phyloP scores from a whole-genome alignment of 2,113 vertebrate species.

The Corvus moneduloides region DNA sequence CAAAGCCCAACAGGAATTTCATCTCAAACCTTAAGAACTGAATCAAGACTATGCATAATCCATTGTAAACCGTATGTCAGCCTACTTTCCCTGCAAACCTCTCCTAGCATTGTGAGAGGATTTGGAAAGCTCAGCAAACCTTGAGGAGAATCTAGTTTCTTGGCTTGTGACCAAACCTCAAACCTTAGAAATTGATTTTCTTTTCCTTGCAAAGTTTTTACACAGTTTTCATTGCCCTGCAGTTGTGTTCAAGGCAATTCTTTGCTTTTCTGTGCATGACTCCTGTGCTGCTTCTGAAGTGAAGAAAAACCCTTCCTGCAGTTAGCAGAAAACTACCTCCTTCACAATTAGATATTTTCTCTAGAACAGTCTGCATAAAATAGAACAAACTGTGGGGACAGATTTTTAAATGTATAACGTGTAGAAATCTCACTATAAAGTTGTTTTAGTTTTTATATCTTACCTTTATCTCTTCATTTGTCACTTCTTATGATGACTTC shows the following conservation, averaged over 20 bases:
- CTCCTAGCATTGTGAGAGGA: constrained; percentile 9
- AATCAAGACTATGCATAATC: constrained; percentile 33
- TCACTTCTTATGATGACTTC: neutral
- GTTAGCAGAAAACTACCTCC: neutral
- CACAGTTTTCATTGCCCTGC: neutral
- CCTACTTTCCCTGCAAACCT: constrained; percentile 10
- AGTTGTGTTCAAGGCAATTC: neutral
- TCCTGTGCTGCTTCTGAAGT: neutral
- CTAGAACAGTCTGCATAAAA: neutral
- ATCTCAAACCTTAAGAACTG: constrained; percentile 9
- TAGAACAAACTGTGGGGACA: neutral
- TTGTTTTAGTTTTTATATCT: neutral
- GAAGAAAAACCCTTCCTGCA: neutral
- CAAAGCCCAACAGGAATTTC: constrained; percentile 11
- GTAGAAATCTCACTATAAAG: neutral
- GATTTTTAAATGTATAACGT: neutral
- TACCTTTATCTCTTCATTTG: neutral
- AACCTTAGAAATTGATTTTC: constrained; percentile 35
- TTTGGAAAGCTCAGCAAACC: constrained; percentile 51
- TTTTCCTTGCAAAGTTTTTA: constrained; percentile 22
- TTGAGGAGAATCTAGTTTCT: constrained; percentile 27
- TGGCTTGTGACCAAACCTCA: constrained; percentile 51
- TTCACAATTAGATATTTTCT: neutral
- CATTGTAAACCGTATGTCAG: constrained; percentile 7
- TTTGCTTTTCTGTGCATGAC: neutral